Evolutionary conservation across 2,888 invertebrate species (phyloP).

Genomic region (Maniola hyperantus): DNA sequence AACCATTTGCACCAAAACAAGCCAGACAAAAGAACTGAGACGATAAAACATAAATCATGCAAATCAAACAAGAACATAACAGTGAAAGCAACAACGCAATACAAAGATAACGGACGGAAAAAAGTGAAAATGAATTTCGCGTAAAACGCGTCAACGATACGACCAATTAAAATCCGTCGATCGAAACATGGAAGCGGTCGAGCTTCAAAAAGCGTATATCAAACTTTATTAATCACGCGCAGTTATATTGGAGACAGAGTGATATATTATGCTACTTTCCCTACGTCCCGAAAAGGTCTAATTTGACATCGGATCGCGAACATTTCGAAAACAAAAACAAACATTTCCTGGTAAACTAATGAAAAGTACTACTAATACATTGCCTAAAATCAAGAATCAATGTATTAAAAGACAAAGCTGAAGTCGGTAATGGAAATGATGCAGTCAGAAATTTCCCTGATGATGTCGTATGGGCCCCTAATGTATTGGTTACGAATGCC

Average conservation of each 20-base stretch:
- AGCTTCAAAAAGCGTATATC: conserved; percentile 43
- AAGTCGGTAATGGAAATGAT: conserved; percentile 29
- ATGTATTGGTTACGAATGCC: conserved; percentile 30
- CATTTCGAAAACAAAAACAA: conserved; percentile 43
- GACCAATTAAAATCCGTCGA: conserved; percentile 46
- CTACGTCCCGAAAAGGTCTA: conserved; percentile 65
- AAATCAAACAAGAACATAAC: conserved; percentile 15
- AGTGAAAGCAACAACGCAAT: conserved; percentile 41
- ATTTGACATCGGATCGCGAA: conserved; percentile 56
- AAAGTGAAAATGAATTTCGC: conserved; percentile 46
- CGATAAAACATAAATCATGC: conserved; percentile 11
- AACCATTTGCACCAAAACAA: too few relatives aligned
- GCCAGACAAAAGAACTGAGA: not conserved
- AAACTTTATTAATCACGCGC: conserved; percentile 48
- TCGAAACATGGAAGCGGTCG: conserved; percentile 40
- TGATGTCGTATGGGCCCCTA: conserved; percentile 13
- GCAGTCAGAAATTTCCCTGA: conserved; percentile 19
- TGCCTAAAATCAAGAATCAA: conserved; percentile 15
- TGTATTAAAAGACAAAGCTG: conserved; percentile 1
- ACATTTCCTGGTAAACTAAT: not conserved
- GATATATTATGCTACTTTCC: conserved; percentile 73
- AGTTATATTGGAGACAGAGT: conserved; percentile 58
- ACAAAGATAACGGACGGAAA: conserved; percentile 35
- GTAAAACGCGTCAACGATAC: conserved; percentile 43
- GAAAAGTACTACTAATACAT: conserved; percentile 27